phyloP scores from a whole-genome alignment of 2,113 vertebrate genomes.

The Rhizomys pruinosus region DNA sequence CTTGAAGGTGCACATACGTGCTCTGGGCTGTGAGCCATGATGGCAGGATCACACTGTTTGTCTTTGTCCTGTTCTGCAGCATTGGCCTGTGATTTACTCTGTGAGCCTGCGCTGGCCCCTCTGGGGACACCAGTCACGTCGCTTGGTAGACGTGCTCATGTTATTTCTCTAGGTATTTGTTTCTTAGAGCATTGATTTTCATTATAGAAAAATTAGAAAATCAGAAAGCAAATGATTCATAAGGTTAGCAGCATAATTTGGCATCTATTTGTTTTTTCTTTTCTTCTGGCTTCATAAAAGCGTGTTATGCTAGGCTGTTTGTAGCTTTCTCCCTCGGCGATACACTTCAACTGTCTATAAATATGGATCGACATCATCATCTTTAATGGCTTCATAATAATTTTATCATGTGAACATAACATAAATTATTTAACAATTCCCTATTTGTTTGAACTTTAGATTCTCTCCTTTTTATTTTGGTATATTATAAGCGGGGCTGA shows the following conservation, averaged over 20 bases:
- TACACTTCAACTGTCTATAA: constrained; percentile 14
- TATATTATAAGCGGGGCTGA: neutral
- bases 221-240: neutral
- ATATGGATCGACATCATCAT: constrained; percentile 12
- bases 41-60: accelerated
- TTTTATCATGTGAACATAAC: constrained; percentile 54
- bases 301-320: neutral
- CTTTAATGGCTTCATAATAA: constrained; percentile 57
- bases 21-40: neutral
- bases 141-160: neutral
- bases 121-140: neutral
- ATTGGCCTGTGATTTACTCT: too few relatives aligned
- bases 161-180: neutral
- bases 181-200: constrained; percentile 36
- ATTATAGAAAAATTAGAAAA: constrained; percentile 30
- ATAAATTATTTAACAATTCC: constrained; percentile 66
- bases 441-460: constrained; percentile 60
- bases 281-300: neutral
- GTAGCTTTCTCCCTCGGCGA: neutral
- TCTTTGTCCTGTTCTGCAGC: too few relatives aligned
- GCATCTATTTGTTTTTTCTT: neutral
- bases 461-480: constrained; percentile 36
- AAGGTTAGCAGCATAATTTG: neutral
- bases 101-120: neutral
- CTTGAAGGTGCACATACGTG: too few relatives aligned